Conservation (phyloP, 2,888 invertebrate genomes). For the Melanargia galathea region DNA sequence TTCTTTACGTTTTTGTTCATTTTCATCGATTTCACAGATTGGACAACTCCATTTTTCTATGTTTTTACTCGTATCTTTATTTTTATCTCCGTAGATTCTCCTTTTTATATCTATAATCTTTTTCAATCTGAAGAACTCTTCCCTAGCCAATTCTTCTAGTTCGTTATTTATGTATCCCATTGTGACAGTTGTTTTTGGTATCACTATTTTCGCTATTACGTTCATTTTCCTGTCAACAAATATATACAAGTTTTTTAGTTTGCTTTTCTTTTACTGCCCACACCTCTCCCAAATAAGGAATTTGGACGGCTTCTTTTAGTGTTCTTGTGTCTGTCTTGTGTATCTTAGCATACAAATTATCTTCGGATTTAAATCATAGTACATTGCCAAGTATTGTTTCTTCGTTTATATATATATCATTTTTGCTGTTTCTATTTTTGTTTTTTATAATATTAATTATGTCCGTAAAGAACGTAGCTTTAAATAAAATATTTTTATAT, state of each 20-base stretch:
- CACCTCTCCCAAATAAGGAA: constrained; percentile 48
- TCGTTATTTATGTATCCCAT: constrained; percentile 48
- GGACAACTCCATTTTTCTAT: constrained; percentile 19
- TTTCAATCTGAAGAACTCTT: constrained; percentile 53
- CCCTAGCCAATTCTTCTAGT: constrained; percentile 52
- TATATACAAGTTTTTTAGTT: constrained; percentile 18
- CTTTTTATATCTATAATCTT: constrained; percentile 47
- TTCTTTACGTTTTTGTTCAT: constrained; percentile 24
- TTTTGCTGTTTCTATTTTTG: not conserved
- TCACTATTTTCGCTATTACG: constrained; percentile 51
- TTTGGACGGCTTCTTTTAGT: constrained; percentile 42
- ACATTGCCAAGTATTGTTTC: not conserved
- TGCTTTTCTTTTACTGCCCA: constrained; percentile 42
- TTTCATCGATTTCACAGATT: constrained; percentile 19
- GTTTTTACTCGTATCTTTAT: constrained; percentile 28
- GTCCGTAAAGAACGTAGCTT: too few species aligned
- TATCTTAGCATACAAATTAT: not conserved
- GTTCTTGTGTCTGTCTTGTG: too few species aligned
- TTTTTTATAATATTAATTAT: not conserved
- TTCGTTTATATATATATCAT: not conserved
- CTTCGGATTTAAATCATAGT: not conserved
- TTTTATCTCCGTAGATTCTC: constrained; percentile 36
- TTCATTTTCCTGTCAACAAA: constrained; percentile 53
- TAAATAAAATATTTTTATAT: too few species aligned
- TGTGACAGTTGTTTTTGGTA: constrained; percentile 49